Evolutionary conservation across 2,888 invertebrate species (phyloP).

Genomic region (Sminthurinus aureus): DNA sequence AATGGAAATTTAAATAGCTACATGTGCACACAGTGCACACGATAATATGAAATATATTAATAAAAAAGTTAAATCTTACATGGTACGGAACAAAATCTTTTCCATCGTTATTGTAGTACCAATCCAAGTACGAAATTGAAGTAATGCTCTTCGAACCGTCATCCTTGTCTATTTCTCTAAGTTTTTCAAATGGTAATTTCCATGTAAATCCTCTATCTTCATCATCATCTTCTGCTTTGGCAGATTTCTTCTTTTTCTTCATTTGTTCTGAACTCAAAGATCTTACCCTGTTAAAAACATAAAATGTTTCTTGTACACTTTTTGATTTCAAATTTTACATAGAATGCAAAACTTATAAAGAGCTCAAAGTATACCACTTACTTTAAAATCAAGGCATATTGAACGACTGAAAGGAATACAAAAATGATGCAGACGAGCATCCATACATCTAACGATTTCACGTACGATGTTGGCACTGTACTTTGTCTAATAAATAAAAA

Average conservation of each 20-base stretch:
- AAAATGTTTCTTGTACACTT: neutral
- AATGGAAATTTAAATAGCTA: neutral
- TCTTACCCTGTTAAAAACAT: neutral
- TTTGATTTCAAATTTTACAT: neutral
- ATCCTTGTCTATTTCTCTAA: neutral
- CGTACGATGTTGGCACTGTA: conserved; percentile 40
- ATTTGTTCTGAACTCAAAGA: neutral
- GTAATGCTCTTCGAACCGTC: conserved; percentile 20
- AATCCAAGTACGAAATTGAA: conserved; percentile 33
- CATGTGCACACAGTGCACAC: neutral
- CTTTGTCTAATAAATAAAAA: conserved; percentile 32
- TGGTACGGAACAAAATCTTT: conserved; percentile 40
- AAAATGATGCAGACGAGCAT: conserved; percentile 40
- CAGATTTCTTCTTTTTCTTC: conserved; percentile 20
- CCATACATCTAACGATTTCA: conserved; percentile 43
- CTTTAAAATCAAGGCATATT: conserved; percentile 40
- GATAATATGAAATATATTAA: neutral
- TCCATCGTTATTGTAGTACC: conserved; percentile 34
- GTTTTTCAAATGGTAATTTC: conserved; percentile 12
- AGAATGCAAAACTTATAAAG: too few species aligned
- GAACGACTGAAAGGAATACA: conserved; percentile 35
- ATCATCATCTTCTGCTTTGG: neutral
- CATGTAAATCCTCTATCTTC: conserved; percentile 10
- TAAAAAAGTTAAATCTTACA: neutral
- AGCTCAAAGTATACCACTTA: conserved; percentile 10